phyloP scores from a whole-genome alignment of 2,797 vertebrate genomes.

The Phataginus tetradactyla region DNA sequence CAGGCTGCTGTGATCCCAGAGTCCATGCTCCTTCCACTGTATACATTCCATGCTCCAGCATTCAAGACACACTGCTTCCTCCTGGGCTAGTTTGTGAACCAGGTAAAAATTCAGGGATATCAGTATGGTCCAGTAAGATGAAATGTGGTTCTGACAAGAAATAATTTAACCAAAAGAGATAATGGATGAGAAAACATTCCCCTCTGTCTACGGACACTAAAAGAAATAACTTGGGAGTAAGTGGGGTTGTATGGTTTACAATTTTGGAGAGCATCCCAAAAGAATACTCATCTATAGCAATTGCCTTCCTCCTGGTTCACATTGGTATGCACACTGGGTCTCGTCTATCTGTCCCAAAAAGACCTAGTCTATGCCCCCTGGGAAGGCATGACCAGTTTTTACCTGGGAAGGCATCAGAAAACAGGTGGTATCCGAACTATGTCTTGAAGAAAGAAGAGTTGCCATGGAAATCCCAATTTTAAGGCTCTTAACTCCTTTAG shows the following conservation, averaged over 20 bases:
- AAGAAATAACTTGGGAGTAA: background rate
- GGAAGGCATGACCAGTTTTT: background rate
- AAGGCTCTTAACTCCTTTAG: background rate
- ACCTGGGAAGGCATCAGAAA: background rate
- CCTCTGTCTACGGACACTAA: background rate
- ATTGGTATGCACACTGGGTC: background rate
- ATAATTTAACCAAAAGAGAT: background rate
- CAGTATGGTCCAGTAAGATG: background rate
- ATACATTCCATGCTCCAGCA: accelerated
- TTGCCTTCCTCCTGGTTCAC: background rate
- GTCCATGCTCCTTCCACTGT: background rate
- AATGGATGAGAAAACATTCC: background rate
- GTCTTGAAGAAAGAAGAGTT: background rate
- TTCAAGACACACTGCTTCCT: background rate
- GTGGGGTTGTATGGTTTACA: background rate
- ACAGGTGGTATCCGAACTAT: background rate
- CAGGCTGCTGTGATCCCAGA: background rate
- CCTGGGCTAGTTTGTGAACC: background rate
- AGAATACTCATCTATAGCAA: background rate
- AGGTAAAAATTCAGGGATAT: background rate
- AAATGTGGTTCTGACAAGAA: background rate
- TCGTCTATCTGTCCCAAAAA: background rate
- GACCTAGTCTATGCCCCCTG: background rate
- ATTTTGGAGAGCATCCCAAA: background rate
- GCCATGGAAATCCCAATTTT: background rate